A percentile compares a stretch with the other conserved stretches of the same genome.
Evolutionary conservation across 1,140 invertebrate species (phyloP).

Genomic region (Macrobrachium rosenbergii): DNA sequence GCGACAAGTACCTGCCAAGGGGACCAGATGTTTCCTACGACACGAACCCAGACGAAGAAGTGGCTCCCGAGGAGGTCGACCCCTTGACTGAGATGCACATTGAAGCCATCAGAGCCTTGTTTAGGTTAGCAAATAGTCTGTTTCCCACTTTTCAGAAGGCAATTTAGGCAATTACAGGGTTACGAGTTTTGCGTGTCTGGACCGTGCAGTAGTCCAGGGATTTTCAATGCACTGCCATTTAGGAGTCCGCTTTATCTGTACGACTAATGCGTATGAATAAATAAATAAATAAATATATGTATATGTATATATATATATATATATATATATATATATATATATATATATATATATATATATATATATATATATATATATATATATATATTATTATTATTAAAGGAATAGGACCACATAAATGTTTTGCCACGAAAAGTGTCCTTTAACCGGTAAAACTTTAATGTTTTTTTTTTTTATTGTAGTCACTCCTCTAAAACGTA

Average conservation of each 20-base stretch:
- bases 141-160: no score
- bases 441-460: no score
- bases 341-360: background rate
- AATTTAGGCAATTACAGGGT: no score
- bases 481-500: no score
- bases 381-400: no score
- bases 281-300: background rate
- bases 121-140: slow-evolving; percentile 3
- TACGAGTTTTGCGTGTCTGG: no score
- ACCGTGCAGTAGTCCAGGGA: no score
- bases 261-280: background rate
- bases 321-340: background rate
- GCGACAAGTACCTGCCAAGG: slow-evolving; percentile 47
- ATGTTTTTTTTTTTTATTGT: no score
- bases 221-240: background rate
- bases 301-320: slow-evolving; percentile 13
- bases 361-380: background rate
- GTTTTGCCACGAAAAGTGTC: no score
- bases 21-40: slow-evolving; percentile 16
- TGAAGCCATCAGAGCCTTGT: slow-evolving; percentile 43
- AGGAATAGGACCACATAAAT: no score
- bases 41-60: slow-evolving; percentile 34
- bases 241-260: background rate
- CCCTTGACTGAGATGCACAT: slow-evolving; percentile 44
- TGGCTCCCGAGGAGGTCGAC: slow-evolving; percentile 29